A percentile compares a stretch with the other conserved stretches of the same genome.
Evolutionary conservation across 1,140 invertebrate species (phyloP).

Genomic region (Lethrus apterus): DNA sequence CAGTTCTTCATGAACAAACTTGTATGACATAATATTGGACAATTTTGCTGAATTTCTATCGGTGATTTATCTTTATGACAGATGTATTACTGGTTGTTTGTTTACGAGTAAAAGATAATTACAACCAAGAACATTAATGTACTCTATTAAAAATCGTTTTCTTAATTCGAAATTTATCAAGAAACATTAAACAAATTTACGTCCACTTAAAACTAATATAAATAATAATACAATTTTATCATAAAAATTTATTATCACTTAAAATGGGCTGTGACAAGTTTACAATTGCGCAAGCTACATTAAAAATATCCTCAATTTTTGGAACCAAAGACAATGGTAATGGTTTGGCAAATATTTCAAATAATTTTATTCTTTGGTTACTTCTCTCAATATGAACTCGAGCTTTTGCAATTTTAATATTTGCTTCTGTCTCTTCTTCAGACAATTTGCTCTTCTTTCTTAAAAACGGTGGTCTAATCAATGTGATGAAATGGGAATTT

Average conservation of each 20-base stretch:
- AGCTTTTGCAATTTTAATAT: slow-evolving; percentile 3
- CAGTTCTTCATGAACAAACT: too few relatives aligned
- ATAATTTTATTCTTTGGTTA: slow-evolving; percentile 6
- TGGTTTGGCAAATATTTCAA: neutral
- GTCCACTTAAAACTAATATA: neutral
- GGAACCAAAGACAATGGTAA: slow-evolving; percentile 1
- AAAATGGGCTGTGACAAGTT: neutral
- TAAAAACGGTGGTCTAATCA: slow-evolving; percentile 15
- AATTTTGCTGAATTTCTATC: too few relatives aligned
- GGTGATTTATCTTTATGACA: too few relatives aligned
- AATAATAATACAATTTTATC: slow-evolving; percentile 2
- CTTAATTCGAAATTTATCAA: neutral
- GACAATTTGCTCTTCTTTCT: neutral
- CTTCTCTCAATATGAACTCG: slow-evolving; percentile 2
- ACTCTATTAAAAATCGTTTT: neutral
- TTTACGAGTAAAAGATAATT: too few relatives aligned
- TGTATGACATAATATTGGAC: too few relatives aligned
- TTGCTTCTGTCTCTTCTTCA: neutral
- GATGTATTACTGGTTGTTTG: too few relatives aligned
- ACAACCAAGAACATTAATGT: neutral
- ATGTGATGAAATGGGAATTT: slow-evolving; percentile 12
- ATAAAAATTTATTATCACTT: slow-evolving; percentile 1
- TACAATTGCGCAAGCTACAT: slow-evolving; percentile 1
- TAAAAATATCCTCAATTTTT: slow-evolving; percentile 8
- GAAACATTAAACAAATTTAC: neutral